Base-by-base conservation (phyloP, 1,140 invertebrate species). In the Macrobrachium rosenbergii region DNA sequence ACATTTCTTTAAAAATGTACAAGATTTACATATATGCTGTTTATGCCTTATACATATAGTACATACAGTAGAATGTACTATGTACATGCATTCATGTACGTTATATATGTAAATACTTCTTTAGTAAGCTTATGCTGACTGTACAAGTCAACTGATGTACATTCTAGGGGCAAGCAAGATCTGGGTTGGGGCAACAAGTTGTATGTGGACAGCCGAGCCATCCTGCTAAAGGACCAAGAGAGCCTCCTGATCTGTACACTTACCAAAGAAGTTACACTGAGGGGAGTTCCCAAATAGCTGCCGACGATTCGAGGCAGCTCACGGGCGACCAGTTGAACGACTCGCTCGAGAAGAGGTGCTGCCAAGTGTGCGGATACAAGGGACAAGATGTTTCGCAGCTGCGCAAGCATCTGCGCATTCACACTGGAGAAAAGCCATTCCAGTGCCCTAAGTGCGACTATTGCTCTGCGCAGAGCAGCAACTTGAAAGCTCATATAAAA, bases 361-460 rank as follows among this genome's bases (percentile, higher is more conserved):
- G 84, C n/a, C 52, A 81, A 43, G 17, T 87, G n/a, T 87, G 84
- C 23, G 84, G 84, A 7, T 87, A 81, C 59, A 80, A 80, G 58
- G 78, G 84, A 23, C 78, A 81, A 37, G 78, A 81, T 64, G 59
- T 73, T n/a, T 87, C 84, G 62, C 84, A 87, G 59, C 78, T 87
- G 37, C 76, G 78, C 28, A 87, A 87, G 59, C 84, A 87, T 43
- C 84, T 87, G 2, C 77, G 84, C 2, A 81, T 87, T 59, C 84
- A 87, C 59, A 87, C 84, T 52, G 84, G 84, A 28, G 78, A 87
- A 69, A 87, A 81, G 69, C 84, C 84, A 14, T 87, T 75, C 60
- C 78, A 81, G 67, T 87, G 84, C 21, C 78, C 78, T 17, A 60
- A 58, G 14, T 87, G 84, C n/a, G n/a, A 62, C 58, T 87, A 87